phyloP scores from a whole-genome alignment of 2,797 vertebrate genomes.

The Acropternis orthonyx region DNA sequence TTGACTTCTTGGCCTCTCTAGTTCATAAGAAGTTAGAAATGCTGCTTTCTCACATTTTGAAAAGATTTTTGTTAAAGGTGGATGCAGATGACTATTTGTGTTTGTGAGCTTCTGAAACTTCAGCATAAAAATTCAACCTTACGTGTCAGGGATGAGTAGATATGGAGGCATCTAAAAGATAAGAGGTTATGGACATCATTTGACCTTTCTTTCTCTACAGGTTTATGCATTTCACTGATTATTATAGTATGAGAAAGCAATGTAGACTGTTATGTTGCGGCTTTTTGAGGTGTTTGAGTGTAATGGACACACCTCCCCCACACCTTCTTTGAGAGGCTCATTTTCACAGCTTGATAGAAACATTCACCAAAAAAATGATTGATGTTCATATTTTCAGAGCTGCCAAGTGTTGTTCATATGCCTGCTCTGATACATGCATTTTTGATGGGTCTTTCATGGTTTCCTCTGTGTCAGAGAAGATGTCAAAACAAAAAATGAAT shows the following conservation, averaged over 20 bases:
- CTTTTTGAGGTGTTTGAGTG: not conserved
- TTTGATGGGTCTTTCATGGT: not conserved
- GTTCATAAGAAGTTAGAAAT: not conserved
- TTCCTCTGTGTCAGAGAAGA: not conserved
- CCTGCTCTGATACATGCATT: not conserved
- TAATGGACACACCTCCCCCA: not conserved
- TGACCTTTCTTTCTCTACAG: not conserved
- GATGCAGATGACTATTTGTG: not conserved
- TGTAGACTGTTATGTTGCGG: not conserved
- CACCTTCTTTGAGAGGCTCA: not conserved
- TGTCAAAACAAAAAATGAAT: not conserved
- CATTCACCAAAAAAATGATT: not conserved
- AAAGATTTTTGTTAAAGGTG: not conserved
- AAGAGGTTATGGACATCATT: not conserved
- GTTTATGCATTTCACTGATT: not conserved
- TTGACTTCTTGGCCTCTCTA: not conserved
- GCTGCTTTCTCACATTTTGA: not conserved
- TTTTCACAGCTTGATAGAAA: conserved; percentile 10
- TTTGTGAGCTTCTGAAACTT: not conserved
- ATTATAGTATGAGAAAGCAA: not conserved
- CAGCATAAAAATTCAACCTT: not conserved
- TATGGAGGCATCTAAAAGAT: not conserved
- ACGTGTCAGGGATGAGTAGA: not conserved
- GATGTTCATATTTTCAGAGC: conserved; percentile 5
- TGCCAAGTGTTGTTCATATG: not conserved